phyloP scores from a whole-genome alignment of 30 jellyfish, hydroid and myxozoan genomes.

The Turritopsis dohrnii region DNA sequence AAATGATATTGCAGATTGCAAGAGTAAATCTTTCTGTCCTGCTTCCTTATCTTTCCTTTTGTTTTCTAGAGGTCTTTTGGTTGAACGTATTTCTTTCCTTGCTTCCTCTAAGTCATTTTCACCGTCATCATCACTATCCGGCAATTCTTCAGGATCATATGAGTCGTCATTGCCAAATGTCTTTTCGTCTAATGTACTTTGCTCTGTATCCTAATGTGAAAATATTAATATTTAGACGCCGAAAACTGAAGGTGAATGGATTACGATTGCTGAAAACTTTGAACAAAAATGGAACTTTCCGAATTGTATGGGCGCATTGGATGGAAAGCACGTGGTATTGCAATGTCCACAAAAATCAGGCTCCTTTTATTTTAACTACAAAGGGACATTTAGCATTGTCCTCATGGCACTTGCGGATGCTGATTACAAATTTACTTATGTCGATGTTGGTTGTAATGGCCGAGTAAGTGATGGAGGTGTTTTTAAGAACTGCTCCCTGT shows the following conservation, averaged over 20 bases:
- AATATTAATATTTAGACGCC: conserved; percentile 29
- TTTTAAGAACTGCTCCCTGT: conserved; percentile 13
- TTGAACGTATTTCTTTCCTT: neutral
- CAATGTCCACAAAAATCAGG: conserved; percentile 35
- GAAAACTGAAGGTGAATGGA: conserved; percentile 44
- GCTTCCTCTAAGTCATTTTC: neutral
- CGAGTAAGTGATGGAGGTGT: conserved; percentile 49
- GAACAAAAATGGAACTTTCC: conserved; percentile 38
- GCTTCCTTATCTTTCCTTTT: neutral
- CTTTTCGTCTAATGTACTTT: no score
- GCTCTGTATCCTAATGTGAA: neutral
- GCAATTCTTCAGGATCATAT: no score
- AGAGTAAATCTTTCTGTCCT: neutral
- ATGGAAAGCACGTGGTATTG: conserved; percentile 38
- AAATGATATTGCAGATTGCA: neutral
- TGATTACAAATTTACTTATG: conserved; percentile 29
- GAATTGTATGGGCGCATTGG: conserved; percentile 49
- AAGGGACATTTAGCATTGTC: conserved; percentile 40
- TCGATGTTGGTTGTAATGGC: conserved; percentile 53
- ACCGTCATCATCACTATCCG: no score
- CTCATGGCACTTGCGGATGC: conserved; percentile 48
- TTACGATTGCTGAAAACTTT: conserved; percentile 12
- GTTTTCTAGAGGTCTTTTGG: neutral
- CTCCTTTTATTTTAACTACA: conserved; percentile 35
- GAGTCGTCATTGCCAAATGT: no score